phyloP scores from a whole-genome alignment of 2,888 invertebrate genomes.

The Cyclophora punctaria region DNA sequence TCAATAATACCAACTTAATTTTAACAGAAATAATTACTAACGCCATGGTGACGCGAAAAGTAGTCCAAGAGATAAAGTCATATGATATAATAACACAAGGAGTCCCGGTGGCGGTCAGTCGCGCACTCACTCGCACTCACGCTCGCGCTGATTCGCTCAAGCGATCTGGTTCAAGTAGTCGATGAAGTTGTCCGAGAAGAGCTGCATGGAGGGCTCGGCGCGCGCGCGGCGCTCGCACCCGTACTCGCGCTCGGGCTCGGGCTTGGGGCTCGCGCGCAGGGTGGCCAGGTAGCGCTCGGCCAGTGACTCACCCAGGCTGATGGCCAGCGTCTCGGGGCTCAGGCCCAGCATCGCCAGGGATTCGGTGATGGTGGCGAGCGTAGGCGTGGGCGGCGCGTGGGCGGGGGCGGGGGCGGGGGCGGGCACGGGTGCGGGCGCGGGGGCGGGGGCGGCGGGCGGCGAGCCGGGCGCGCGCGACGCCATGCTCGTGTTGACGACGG shows the following conservation, averaged over 20 bases:
- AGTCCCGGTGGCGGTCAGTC: slow-evolving; percentile 32
- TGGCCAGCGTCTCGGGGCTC: slow-evolving; percentile 60
- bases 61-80: slow-evolving; percentile 30
- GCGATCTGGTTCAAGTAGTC: slow-evolving; percentile 78
- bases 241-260: slow-evolving; percentile 29
- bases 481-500: slow-evolving; percentile 72
- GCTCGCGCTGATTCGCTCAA: slow-evolving; percentile 31
- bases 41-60: slow-evolving; percentile 35
- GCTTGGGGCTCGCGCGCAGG: slow-evolving; percentile 48
- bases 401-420: slow-evolving; percentile 32
- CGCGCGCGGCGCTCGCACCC: slow-evolving; percentile 41
- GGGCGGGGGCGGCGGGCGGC: slow-evolving; percentile 36
- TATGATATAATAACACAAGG: slow-evolving; percentile 23
- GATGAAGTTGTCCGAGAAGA: slow-evolving; percentile 78
- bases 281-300: slow-evolving; percentile 59
- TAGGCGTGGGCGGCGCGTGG: slow-evolving; percentile 42
- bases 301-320: slow-evolving; percentile 65
- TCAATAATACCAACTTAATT: slow-evolving; percentile 74
- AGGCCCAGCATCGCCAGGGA: slow-evolving; percentile 60
- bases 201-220: slow-evolving; percentile 64
- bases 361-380: slow-evolving; percentile 59
- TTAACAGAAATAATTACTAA: slow-evolving; percentile 67
- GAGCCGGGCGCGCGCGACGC: slow-evolving; percentile 50
- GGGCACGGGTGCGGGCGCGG: slow-evolving; percentile 3
- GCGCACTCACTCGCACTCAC: slow-evolving; percentile 17